Conservation (phyloP, 2,113 vertebrate genomes). For the Montifringilla adamsi region DNA sequence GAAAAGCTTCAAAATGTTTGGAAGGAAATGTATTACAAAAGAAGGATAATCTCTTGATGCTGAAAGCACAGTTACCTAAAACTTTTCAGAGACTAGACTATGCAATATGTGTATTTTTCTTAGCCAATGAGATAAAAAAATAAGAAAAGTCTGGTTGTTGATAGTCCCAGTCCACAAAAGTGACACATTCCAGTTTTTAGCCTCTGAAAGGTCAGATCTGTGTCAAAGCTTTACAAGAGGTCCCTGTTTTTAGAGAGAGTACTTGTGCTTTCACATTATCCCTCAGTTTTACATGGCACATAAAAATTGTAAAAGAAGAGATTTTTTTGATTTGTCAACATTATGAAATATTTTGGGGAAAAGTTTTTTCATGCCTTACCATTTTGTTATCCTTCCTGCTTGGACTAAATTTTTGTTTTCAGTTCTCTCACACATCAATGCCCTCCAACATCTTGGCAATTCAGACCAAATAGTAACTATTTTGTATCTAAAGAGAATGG, state of each 20-base stretch:
- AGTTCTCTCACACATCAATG: not conserved
- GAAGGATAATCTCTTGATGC: not conserved
- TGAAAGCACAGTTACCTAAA: not conserved
- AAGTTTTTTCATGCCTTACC: not conserved
- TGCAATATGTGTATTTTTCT: not conserved
- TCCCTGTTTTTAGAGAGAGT: not conserved
- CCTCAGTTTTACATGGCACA: not conserved
- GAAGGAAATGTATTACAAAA: not conserved
- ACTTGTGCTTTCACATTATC: not conserved
- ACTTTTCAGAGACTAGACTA: not conserved
- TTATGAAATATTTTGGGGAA: not conserved
- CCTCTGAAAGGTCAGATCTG: not conserved
- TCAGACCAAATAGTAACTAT: not conserved
- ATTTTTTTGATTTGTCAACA: not conserved
- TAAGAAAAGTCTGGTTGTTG: not conserved
- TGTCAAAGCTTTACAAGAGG: not conserved
- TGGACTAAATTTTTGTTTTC: not conserved
- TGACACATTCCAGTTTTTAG: not conserved
- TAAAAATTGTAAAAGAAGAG: not conserved
- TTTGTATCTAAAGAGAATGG: not conserved
- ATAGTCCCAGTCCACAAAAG: not conserved
- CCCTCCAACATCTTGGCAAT: not conserved
- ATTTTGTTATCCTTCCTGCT: not conserved
- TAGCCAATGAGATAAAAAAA: not conserved
- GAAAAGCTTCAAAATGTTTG: not conserved